A percentile compares a stretch with the other conserved stretches of the same genome.
Conservation (phyloP, 2,888 invertebrate genomes). For the Caenorhabditis imperialis region DNA sequence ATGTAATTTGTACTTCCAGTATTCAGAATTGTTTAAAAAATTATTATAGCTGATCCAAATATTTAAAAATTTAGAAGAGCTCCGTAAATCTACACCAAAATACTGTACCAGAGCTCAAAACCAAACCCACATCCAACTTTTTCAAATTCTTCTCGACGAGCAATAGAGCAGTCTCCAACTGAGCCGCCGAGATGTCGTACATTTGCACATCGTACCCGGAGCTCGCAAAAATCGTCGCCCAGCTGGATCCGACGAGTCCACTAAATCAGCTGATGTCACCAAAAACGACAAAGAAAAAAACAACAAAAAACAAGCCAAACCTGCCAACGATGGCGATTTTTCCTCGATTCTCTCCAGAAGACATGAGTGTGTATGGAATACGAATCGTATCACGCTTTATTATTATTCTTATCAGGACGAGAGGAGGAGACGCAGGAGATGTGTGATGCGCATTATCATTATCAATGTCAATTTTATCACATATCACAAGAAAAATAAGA, state of each 20-base stretch:
- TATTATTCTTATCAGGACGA: too few species aligned
- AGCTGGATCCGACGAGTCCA: conserved; percentile 94
- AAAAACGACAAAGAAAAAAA: background rate
- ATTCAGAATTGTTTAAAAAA: too few species aligned
- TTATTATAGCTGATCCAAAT: too few species aligned
- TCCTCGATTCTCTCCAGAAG: conserved; percentile 29
- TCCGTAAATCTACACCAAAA: too few species aligned
- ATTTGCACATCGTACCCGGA: conserved; percentile 90
- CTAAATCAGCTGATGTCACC: conserved; percentile 80
- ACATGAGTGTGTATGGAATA: conserved; percentile 2
- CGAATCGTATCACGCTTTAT: too few species aligned
- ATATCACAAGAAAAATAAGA: too few species aligned
- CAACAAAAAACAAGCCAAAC: conserved; percentile 28
- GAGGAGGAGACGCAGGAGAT: too few species aligned
- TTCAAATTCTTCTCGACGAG: conserved; percentile 54
- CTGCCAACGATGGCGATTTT: conserved; percentile 67
- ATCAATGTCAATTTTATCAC: too few species aligned
- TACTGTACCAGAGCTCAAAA: too few species aligned
- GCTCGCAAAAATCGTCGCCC: conserved; percentile 96
- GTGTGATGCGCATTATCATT: too few species aligned
- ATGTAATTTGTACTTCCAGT: too few species aligned
- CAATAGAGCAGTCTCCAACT: conserved; percentile 34
- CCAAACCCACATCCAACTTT: conserved; percentile 49
- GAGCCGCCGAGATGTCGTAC: conserved; percentile 83
- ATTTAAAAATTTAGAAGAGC: too few species aligned